phyloP scores from a whole-genome alignment of 2,888 invertebrate species.

The Eubasilissa splendida region DNA sequence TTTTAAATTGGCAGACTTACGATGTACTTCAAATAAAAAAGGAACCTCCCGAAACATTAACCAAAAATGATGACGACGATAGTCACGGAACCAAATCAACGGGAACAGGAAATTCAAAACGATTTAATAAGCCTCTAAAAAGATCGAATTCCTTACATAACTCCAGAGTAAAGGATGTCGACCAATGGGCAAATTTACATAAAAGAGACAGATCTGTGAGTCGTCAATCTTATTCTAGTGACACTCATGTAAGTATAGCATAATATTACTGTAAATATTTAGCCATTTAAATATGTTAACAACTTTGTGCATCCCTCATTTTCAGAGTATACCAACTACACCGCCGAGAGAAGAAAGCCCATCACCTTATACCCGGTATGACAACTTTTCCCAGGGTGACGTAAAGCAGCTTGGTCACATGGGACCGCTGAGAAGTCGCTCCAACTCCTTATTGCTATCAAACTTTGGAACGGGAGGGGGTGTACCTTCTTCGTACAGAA shows the following conservation, averaged over 20 bases:
- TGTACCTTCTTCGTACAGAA: conserved; percentile 63
- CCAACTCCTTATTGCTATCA: conserved; percentile 56
- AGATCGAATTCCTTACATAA: conserved; percentile 63
- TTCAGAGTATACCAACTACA: conserved; percentile 71
- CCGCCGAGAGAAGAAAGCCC: conserved; percentile 70
- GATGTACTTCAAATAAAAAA: conserved; percentile 64
- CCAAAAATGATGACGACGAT: conserved; percentile 45
- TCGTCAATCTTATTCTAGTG: conserved; percentile 78
- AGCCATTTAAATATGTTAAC: neutral
- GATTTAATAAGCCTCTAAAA: conserved; percentile 60
- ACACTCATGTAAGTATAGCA: conserved; percentile 73
- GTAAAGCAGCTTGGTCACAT: conserved; percentile 50
- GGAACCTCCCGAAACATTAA: conserved; percentile 45
- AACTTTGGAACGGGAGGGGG: conserved; percentile 45
- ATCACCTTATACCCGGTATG: conserved; percentile 63
- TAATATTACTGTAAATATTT: neutral
- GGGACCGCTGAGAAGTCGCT: conserved; percentile 57
- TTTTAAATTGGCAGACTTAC: conserved; percentile 65
- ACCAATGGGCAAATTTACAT: conserved; percentile 60
- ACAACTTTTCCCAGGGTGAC: conserved; percentile 47
- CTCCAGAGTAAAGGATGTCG: conserved; percentile 53
- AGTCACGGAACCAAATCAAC: conserved; percentile 43
- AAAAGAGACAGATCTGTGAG: conserved; percentile 77
- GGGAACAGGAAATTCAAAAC: conserved; percentile 48
- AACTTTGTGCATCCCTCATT: neutral